A percentile compares a stretch with the other conserved stretches of the same genome.
Conservation (phyloP, 2,888 invertebrate species). For the Monopis laevigella region DNA sequence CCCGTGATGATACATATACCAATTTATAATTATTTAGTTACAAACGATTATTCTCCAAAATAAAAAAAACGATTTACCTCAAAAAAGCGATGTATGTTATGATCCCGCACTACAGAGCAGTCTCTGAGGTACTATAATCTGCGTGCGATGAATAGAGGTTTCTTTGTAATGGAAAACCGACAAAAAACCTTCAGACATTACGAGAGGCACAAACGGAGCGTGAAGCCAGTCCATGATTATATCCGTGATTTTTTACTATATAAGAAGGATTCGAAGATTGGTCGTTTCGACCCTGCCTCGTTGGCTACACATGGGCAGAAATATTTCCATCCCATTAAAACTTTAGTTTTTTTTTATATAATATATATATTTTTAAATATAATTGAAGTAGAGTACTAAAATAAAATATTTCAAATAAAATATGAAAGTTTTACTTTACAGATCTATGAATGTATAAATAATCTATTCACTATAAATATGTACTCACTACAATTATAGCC, state of each 20-base stretch:
- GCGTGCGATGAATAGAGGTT: conserved; percentile 22
- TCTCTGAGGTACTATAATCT: conserved; percentile 23
- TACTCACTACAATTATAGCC: too few species aligned
- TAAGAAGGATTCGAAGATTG: conserved; percentile 2
- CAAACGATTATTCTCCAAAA: too few species aligned
- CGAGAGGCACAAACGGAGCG: conserved; percentile 36
- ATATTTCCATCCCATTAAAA: not conserved
- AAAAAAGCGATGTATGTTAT: too few species aligned
- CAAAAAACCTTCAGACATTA: conserved; percentile 37
- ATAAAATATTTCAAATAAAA: too few species aligned
- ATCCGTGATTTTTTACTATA: conserved; percentile 8
- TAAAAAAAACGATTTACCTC: too few species aligned
- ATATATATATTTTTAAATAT: too few species aligned
- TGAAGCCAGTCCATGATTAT: conserved; percentile 29
- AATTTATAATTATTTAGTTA: too few species aligned
- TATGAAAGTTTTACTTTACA: too few species aligned
- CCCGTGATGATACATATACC: too few species aligned
- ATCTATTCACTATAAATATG: too few species aligned
- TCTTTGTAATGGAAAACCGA: conserved; percentile 31
- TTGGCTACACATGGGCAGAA: not conserved
- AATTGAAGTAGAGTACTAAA: too few species aligned
- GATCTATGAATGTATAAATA: too few species aligned
- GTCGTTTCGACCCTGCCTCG: not conserved
- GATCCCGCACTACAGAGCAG: conserved; percentile 9
- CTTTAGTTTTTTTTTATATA: not conserved